phyloP scores from a whole-genome alignment of 64 coral and sea anemone genomes.

The Actinia tenebrosa region DNA sequence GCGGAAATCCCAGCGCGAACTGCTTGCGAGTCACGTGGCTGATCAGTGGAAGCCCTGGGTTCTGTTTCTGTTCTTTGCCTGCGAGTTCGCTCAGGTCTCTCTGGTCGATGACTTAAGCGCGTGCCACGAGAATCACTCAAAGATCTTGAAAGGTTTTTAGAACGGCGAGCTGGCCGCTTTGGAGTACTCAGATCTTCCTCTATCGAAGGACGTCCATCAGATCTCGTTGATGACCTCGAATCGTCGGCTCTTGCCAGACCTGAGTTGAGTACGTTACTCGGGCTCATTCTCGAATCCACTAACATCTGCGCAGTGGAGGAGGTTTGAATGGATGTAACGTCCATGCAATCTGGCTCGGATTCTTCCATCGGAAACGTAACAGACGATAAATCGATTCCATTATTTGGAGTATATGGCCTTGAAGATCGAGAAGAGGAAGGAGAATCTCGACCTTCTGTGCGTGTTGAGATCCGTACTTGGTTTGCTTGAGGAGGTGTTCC shows the following conservation, averaged over 20 bases:
- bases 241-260: background rate
- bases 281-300: conserved; percentile 8
- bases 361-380: conserved; percentile 67
- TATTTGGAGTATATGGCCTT: background rate
- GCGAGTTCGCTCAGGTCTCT: conserved; percentile 17
- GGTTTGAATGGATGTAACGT: conserved; percentile 32
- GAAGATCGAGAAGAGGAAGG: background rate
- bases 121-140: conserved; percentile 61
- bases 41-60: background rate
- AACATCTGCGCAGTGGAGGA: conserved; percentile 27
- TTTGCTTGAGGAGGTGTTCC: background rate
- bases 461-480: background rate
- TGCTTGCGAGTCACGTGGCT: background rate
- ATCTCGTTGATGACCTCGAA: conserved; percentile 5
- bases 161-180: conserved; percentile 25
- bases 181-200: background rate
- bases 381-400: conserved; percentile 19
- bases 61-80: conserved; percentile 27
- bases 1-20: background rate
- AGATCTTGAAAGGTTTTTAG: conserved; percentile 69
- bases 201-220: background rate
- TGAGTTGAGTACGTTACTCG: background rate
- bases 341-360: conserved; percentile 70
- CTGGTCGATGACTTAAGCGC: conserved; percentile 1
- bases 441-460: background rate